Base-by-base conservation (phyloP, 2,797 vertebrate species). In the Pangasius sanitwongsei region DNA sequence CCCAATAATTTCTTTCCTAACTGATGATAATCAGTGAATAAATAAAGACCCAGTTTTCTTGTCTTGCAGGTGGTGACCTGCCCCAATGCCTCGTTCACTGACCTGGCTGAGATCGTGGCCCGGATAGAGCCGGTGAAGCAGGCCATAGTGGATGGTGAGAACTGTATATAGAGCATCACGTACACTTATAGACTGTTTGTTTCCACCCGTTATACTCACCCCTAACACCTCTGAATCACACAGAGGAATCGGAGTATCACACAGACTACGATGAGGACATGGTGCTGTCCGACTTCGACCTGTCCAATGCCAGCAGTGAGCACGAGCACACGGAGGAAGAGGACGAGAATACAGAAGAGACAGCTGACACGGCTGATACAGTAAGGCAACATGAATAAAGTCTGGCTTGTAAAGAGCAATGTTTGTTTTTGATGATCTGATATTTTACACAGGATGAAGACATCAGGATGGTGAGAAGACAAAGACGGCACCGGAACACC, bases 21-120 rank as follows among this genome's bases (percentile, higher is more conserved):
- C 69, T 37, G 70, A 61, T 28, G 41, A 34, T 50, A 12, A 84
- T 50, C 11, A 13, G 44, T 5, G 55, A n/a, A 75, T n/a, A 44
- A 75, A 44, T 74, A 13, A 50, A 53, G 23, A 61, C 37, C 50
- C 41, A 20, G 25, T 65, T 55, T 70, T 61, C 44, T 74, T 28
- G 23, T 92, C 41, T 89, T 92, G 37, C 96, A 99, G 97, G 94
- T 96, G 16, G 93, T 97, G 93, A 97, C 97, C 31, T 99, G 97
- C 93, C 97, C 98, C 25, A 99, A 95, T 0, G 97, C 98, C 65
- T 98, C 97, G 65, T 99, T 99, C 93, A 99, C 97, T 0, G 98
- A 99, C 93, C 96, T 99, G 90, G 98, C 98, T 0, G 98, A 98
- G 94, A 99, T 99, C 0, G 98, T 99, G 92, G 98, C 98, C 0